Conservation (phyloP, 2,113 vertebrate genomes). For the Ahaetulla prasina region DNA sequence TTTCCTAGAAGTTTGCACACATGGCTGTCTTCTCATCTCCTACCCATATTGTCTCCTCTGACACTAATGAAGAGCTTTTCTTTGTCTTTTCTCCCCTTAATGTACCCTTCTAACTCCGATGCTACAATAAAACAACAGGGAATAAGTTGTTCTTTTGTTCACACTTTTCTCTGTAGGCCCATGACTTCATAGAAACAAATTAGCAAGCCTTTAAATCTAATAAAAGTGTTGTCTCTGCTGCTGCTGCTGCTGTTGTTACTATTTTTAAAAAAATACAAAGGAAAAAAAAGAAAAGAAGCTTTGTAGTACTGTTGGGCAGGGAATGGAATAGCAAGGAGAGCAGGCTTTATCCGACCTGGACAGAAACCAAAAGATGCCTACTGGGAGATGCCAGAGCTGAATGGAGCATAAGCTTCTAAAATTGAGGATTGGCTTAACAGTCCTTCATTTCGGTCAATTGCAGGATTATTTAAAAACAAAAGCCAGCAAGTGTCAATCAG, state of each 20-base stretch:
- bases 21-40: not conserved
- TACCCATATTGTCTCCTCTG: not conserved
- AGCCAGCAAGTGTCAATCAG: not conserved
- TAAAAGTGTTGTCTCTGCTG: not conserved
- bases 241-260: not conserved
- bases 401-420: not conserved
- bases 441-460: not conserved
- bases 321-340: not conserved
- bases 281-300: not conserved
- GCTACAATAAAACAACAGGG: not conserved
- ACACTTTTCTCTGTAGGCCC: not conserved
- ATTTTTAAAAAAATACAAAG: not conserved
- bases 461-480: not conserved
- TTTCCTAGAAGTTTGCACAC: not conserved
- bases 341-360: not conserved
- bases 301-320: not conserved
- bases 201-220: not conserved
- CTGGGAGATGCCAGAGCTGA: not conserved
- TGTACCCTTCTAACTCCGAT: not conserved
- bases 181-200: not conserved
- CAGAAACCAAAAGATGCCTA: not conserved
- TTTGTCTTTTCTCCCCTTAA: not conserved
- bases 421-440: not conserved
- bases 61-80: not conserved
- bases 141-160: not conserved